Evolutionary conservation across 2,113 vertebrate genomes (phyloP).

Genomic region (Sinocyclocheilus anshuiensis): DNA sequence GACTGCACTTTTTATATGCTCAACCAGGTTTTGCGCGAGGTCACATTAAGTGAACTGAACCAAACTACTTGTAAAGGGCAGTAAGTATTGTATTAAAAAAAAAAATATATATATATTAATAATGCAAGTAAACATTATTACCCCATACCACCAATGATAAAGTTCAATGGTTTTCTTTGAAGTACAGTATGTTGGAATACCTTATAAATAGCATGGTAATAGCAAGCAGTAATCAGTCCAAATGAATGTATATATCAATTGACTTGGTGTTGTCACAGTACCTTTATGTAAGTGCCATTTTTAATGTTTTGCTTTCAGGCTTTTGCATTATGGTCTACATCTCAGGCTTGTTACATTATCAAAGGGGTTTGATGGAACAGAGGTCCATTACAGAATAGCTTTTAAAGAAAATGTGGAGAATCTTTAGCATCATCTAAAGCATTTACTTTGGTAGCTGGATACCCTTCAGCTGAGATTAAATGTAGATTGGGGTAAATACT

Average conservation of each 20-base stretch:
- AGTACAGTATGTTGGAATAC: not conserved
- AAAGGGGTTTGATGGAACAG: not conserved
- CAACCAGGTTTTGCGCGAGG: too few relatives aligned
- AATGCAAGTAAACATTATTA: too few relatives aligned
- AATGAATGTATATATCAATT: not conserved
- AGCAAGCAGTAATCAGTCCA: not conserved
- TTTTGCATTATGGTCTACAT: not conserved
- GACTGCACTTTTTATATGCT: too few relatives aligned
- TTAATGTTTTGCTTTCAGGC: not conserved
- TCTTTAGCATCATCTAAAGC: not conserved
- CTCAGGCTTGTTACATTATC: not conserved
- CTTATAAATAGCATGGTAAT: not conserved
- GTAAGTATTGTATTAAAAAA: too few relatives aligned
- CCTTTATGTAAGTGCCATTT: not conserved
- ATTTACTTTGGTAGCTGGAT: not conserved
- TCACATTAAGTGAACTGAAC: too few relatives aligned
- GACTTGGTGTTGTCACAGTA: not conserved
- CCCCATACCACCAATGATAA: not conserved
- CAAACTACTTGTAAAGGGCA: too few relatives aligned
- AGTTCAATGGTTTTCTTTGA: not conserved
- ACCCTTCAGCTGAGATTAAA: not conserved
- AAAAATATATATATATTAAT: too few relatives aligned
- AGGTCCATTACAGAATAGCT: constrained; percentile 13
- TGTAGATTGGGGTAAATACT: not conserved
- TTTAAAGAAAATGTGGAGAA: not conserved